A percentile compares a stretch with the other conserved stretches of the same genome.
Evolutionary conservation across 1,140 invertebrate genomes (phyloP).

Genomic region (Drosophila fuyamai): DNA sequence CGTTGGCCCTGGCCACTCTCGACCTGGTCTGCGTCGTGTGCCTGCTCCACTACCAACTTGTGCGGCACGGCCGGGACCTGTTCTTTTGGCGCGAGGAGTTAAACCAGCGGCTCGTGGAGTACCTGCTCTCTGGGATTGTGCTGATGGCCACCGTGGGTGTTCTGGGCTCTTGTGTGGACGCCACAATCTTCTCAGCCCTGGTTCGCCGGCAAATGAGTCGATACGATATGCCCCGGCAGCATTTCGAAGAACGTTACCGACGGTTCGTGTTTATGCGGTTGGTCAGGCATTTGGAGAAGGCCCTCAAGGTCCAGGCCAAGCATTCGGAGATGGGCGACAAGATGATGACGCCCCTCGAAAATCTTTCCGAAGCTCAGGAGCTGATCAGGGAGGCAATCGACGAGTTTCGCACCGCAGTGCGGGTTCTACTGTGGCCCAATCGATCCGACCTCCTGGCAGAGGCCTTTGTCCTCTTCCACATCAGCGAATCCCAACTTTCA

Average conservation of each 20-base stretch:
- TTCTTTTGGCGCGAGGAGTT: constrained; percentile 54
- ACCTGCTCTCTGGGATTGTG: constrained; percentile 38
- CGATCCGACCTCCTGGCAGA: constrained; percentile 47
- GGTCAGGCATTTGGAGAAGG: constrained; percentile 54
- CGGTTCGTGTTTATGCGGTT: constrained; percentile 62
- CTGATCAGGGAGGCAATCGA: constrained; percentile 54
- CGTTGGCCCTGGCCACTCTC: constrained; percentile 35
- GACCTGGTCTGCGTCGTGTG: constrained; percentile 35
- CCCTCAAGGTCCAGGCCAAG: constrained; percentile 40
- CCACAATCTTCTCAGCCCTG: constrained; percentile 24
- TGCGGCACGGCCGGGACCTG: constrained; percentile 43
- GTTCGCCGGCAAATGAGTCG: constrained; percentile 32
- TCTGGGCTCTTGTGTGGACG: constrained; percentile 44
- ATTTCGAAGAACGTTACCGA: constrained; percentile 57
- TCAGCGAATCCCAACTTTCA: constrained; percentile 45
- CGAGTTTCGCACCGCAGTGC: constrained; percentile 54
- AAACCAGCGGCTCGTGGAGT: constrained; percentile 10
- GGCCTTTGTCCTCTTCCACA: constrained; percentile 50
- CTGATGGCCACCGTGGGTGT: constrained; percentile 30
- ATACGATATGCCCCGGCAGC: constrained; percentile 26
- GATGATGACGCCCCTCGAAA: not conserved
- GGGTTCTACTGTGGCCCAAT: constrained; percentile 56
- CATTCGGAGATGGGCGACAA: not conserved
- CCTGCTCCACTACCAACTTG: constrained; percentile 46
- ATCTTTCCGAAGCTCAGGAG: constrained; percentile 30